Percentiles rank a stretch among this genome's conserved stretches.
Conservation (phyloP, 1,140 invertebrate species). For the Helicorthomorpha holstii region DNA sequence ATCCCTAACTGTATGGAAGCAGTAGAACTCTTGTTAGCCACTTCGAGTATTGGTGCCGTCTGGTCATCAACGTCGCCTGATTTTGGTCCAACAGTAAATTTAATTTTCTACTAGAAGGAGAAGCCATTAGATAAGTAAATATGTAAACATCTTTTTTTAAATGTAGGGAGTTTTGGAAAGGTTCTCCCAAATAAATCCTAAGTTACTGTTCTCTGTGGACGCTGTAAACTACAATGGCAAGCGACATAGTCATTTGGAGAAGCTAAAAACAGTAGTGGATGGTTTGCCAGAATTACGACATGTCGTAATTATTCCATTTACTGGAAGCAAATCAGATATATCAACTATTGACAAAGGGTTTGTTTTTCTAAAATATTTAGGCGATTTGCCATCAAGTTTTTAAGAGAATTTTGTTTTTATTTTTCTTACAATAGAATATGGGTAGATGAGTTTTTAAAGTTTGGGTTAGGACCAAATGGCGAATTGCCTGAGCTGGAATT, state of each 20-base stretch:
- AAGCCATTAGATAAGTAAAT: too few relatives aligned
- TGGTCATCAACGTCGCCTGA: slow-evolving; percentile 40
- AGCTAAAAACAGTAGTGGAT: slow-evolving; percentile 31
- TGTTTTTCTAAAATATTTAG: not conserved
- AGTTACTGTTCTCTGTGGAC: slow-evolving; percentile 34
- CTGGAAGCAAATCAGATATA: slow-evolving; percentile 7
- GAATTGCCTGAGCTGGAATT: slow-evolving; percentile 16
- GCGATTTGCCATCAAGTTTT: not conserved
- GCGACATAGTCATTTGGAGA: slow-evolving; percentile 31
- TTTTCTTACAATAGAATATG: not conserved
- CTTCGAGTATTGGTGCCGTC: slow-evolving; percentile 34
- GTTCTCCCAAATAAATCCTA: slow-evolving; percentile 34
- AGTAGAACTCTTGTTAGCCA: slow-evolving; percentile 34
- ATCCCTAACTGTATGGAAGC: slow-evolving; percentile 31
- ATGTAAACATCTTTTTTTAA: too few relatives aligned
- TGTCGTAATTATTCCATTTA: slow-evolving; percentile 32
- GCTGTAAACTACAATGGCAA: slow-evolving; percentile 39
- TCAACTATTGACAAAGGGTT: not conserved
- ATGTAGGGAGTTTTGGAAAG: slow-evolving; percentile 30
- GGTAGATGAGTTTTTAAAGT: slow-evolving; percentile 20
- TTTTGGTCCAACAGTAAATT: slow-evolving; percentile 25
- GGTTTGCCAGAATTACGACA: slow-evolving; percentile 28
- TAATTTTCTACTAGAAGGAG: too few relatives aligned
- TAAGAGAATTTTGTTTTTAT: not conserved
- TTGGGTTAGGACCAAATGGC: not conserved